These are phyloP conservation scores for Sitophilus oryzae DNA, from an alignment of 1,140 invertebrate genomes.

Conservation along the genomic window DNA sequence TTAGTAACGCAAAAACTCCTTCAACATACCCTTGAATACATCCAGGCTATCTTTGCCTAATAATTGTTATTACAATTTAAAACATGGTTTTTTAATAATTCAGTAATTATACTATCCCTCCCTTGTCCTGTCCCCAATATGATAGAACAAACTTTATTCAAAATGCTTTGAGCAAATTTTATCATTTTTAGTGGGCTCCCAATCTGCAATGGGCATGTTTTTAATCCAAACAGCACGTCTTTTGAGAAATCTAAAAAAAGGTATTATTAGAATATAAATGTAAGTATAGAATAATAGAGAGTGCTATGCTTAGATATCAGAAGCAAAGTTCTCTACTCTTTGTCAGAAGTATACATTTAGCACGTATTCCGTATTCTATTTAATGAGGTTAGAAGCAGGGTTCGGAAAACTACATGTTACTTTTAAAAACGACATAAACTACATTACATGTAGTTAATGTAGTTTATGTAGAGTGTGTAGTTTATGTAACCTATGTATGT, in stretches of 20 bases:
- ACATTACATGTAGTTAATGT: too few species aligned
- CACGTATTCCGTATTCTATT: neutral
- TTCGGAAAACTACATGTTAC: too few species aligned
- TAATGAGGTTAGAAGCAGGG: neutral
- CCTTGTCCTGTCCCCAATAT: neutral
- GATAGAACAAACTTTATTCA: constrained; percentile 1
- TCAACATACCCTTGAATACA: too few species aligned
- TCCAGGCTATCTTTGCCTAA: too few species aligned
- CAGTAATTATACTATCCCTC: too few species aligned
- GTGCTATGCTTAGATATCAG: neutral
- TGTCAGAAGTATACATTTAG: neutral
- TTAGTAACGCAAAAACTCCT: too few species aligned
- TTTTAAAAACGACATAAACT: too few species aligned
- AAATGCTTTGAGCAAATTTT: constrained; percentile 8
- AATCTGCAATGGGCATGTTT: neutral
- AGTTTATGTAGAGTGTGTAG: too few species aligned
- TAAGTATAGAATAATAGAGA: neutral
- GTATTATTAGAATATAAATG: too few species aligned
- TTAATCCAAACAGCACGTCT: neutral
- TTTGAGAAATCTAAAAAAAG: constrained; percentile 3
- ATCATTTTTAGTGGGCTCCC: neutral
- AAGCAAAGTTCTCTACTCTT: neutral
- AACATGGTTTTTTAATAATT: too few species aligned
- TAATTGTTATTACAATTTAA: too few species aligned
- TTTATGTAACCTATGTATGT: too few species aligned